Base-by-base conservation (phyloP, 2,888 invertebrate species). In the Eulithis prunata region DNA sequence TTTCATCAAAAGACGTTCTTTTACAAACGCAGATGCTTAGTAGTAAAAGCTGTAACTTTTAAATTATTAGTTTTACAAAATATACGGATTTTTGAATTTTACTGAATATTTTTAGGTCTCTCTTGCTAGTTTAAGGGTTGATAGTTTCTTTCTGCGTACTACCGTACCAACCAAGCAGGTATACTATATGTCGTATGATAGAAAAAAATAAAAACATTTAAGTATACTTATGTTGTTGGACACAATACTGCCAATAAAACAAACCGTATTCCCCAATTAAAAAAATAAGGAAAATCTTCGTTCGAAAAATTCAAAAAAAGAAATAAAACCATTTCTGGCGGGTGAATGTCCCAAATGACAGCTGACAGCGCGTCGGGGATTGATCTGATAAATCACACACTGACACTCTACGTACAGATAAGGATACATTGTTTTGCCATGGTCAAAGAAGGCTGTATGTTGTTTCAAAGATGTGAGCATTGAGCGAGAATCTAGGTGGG, bases 301-400 rank as follows among this genome's bases (percentile, higher is more conserved):
- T 47, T 14, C 8, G 14, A 52, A 52, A 53, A 13, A 53, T 13
- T 32, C 8, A 43, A 38, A 52, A 53, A 32, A 46, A 53, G 14
- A 53, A 38, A 55, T 47, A 41, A 55, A 41, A 61, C n/a, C 14
- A 14, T 53, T n/a, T 21, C 10, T 61, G 21, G 55, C 41, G 56
- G 64, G 57, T 59, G 59, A 64, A 60, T 59, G 41, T 67, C 71
- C 60, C 54, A n/a, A 60, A 60, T 60, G 65, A 61, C 60, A 65
- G 52, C 60, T 65, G 65, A 65, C 65, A 61, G 56, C 46, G 52
- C 55, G 53, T 53, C 53, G 55, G 13, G 55, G 51, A 60, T 57
- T 56, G 65, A 60, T 57, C 60, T 13, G 52, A 64, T 60, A 64
- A 65, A 65, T 65, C 60, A 65, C 65, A 59, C 49, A 59, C 57